phyloP scores from a whole-genome alignment of 2,888 invertebrate species.

The Punctoribates punctum region DNA sequence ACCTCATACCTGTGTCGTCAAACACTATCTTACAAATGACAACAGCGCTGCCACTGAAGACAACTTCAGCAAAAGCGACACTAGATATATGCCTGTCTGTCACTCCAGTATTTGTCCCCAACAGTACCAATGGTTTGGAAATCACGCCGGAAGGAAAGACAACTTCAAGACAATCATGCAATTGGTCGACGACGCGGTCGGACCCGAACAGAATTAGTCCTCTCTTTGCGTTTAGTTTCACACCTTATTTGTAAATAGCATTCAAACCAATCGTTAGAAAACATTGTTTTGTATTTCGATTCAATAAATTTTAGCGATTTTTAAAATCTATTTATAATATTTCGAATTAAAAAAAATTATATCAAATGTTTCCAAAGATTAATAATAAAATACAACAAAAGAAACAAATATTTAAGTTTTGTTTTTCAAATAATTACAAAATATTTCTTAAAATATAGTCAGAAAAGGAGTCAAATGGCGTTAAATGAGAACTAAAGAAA shows the following conservation, averaged over 20 bases:
- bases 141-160: slow-evolving; percentile 39
- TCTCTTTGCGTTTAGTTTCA: neutral
- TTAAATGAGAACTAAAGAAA: too few species aligned
- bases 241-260: neutral
- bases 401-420: too few species aligned
- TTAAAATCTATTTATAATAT: neutral
- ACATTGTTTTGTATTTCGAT: neutral
- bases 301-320: neutral
- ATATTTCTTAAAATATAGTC: too few species aligned
- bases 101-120: slow-evolving; percentile 41
- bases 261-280: neutral
- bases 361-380: too few species aligned
- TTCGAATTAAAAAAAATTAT: neutral
- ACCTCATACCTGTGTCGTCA: slow-evolving; percentile 45
- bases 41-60: slow-evolving; percentile 41
- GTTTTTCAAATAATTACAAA: too few species aligned
- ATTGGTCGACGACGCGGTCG: slow-evolving; percentile 42
- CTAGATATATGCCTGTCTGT: slow-evolving; percentile 45
- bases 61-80: slow-evolving; percentile 36
- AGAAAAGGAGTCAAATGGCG: too few species aligned
- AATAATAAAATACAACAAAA: too few species aligned
- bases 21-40: slow-evolving; percentile 43
- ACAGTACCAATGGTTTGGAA: slow-evolving; percentile 45
- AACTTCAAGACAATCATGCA: slow-evolving; percentile 45
- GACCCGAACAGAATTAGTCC: neutral